These are phyloP conservation scores for Leptinotarsa haldemani DNA, from an alignment of 2,888 invertebrate genomes.

Conservation along the genomic window DNA sequence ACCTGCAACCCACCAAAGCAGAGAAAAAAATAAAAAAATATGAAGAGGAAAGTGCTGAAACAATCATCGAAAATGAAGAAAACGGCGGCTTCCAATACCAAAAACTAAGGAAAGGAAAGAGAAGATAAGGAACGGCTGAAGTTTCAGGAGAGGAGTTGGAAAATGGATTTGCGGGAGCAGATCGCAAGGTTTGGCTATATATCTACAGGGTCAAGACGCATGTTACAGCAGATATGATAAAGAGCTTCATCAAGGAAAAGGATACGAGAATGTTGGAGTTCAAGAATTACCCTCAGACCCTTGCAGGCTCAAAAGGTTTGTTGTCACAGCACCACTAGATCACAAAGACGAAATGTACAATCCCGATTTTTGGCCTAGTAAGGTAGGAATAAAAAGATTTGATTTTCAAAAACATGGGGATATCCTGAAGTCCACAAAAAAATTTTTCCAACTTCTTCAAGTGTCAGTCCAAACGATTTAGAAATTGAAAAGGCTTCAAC, in stretches of 20 bases:
- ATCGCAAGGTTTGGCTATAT: neutral
- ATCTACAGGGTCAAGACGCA: neutral
- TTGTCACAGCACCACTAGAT: conserved; percentile 4
- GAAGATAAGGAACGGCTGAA: neutral
- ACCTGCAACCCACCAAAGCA: too few species aligned
- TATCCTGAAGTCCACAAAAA: neutral
- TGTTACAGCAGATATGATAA: neutral
- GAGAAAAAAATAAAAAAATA: too few species aligned
- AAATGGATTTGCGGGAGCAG: conserved; percentile 4
- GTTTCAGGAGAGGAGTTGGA: neutral
- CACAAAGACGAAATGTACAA: conserved; percentile 8
- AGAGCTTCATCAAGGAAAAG: neutral
- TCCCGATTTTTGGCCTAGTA: conserved; percentile 9
- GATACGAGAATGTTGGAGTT: neutral
- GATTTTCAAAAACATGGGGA: neutral
- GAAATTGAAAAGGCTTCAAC: neutral
- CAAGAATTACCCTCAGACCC: conserved; percentile 6
- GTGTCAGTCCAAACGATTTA: neutral
- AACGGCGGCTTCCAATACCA: neutral
- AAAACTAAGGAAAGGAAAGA: neutral
- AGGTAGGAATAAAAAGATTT: conserved; percentile 13
- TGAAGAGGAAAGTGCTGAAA: too few species aligned
- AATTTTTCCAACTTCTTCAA: neutral
- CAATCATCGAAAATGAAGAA: neutral
- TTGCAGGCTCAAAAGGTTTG: neutral